Evolutionary conservation across 2,797 vertebrate genomes (phyloP), one percentile per base, ranked within the genome.

Genomic region (Tadarida brasiliensis): DNA sequence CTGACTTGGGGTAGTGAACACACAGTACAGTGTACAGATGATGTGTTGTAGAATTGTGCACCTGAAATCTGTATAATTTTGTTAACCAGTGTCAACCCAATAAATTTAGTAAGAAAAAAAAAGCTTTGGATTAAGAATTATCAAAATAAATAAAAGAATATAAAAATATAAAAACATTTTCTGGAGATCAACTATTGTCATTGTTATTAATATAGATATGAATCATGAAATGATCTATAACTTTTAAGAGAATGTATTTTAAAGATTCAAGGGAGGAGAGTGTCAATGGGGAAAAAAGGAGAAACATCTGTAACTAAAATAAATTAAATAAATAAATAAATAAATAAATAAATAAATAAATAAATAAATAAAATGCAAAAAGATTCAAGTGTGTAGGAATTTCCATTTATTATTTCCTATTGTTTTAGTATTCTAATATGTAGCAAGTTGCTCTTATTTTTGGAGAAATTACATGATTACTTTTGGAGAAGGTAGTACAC

Each of bases 221-320:
- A 87, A 30, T 77, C 49, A 76, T 86, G 39, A 74, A 84, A 87
- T 89, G 8, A 59, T 68, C 4, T 76, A 17, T 63, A 39, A 71
- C 24, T 94, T 95, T 94, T 44, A 49, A 68, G 30, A 94, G 93
- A 24, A 89, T 28, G 11, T 87, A 93, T 83, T 96, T 94, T 88
- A 89, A 96, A 90, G n/a, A 82, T 7, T 57, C 14, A 70, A 44
- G 39, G 39, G 39, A 44, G 39, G 39, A 44, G 39, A 7, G 39
- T 44, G 39, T 44, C 39, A 44, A 7, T 44, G 39, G 39, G 39
- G 39, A 44, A 44, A 44, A 44, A 44, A 7, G 39, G 39, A 44
- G 39, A 44, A 44, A 44, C 39, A 44, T 5, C 39, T 44, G 39
- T 44, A 44, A 44, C 39, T 5, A 44, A 44, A 44, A 44, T 44